Percentiles rank a stretch among this genome's conserved stretches.
These are phyloP conservation scores for Electrophaes corylata DNA, from an alignment of 2,888 invertebrate species.

Conservation along the genomic window DNA sequence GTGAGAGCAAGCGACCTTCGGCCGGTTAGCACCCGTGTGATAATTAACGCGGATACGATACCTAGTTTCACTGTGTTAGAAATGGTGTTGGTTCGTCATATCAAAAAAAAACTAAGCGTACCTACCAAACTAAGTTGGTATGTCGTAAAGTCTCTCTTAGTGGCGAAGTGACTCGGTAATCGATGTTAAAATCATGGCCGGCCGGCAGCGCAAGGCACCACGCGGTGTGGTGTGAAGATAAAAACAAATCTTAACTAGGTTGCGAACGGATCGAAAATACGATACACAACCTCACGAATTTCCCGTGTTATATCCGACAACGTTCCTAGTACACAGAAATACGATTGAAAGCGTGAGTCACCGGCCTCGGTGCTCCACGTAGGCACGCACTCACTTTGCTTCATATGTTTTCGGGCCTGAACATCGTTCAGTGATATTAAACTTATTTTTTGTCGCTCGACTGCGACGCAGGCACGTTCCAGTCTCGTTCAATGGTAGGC, in stretches of 20 bases:
- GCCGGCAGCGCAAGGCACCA: conserved; percentile 45
- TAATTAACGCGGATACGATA: conserved; percentile 33
- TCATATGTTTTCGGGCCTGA: conserved; percentile 50
- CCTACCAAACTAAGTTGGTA: not conserved
- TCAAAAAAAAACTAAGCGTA: not conserved
- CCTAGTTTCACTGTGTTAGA: conserved; percentile 5
- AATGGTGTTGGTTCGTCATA: not conserved
- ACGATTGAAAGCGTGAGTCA: conserved; percentile 54
- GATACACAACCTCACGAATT: conserved; percentile 46
- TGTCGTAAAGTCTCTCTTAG: not conserved
- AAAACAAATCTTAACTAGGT: conserved; percentile 39
- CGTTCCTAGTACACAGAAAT: conserved; percentile 51
- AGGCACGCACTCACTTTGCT: conserved; percentile 51
- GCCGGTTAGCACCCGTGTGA: conserved; percentile 41
- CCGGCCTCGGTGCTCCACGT: conserved; percentile 46
- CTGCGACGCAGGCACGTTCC: conserved; percentile 48
- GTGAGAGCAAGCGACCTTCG: conserved; percentile 59
- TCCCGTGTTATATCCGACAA: conserved; percentile 36
- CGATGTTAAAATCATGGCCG: conserved; percentile 36
- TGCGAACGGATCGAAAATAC: conserved; percentile 42
- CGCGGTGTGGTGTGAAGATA: conserved; percentile 48
- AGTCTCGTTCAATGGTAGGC: conserved; percentile 48
- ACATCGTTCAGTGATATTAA: conserved; percentile 42
- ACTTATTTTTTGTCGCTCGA: conserved; percentile 40
- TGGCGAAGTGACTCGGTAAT: conserved; percentile 7